Percentiles rank a stretch among this genome's conserved stretches.
Evolutionary conservation across 1,140 invertebrate species (phyloP).

Genomic region (Cotesia typhae): DNA sequence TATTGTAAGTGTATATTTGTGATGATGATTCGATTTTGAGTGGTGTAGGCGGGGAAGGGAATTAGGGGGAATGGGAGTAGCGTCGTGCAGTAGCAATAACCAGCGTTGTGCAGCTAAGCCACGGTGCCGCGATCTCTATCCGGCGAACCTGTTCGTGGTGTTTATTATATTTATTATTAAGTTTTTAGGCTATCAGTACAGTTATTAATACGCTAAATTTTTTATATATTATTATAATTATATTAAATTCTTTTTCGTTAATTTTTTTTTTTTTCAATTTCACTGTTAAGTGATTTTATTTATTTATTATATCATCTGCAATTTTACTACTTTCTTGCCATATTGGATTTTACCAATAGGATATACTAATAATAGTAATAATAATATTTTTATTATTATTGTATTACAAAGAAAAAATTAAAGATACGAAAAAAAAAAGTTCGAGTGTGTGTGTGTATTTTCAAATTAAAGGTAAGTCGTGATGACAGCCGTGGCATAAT

Average conservation of each 20-base stretch:
- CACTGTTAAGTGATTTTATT: slow-evolving; percentile 11
- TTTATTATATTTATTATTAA: slow-evolving; percentile 20
- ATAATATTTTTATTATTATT: no score
- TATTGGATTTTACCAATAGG: slow-evolving; percentile 13
- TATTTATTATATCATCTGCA: no score
- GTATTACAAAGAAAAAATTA: no score
- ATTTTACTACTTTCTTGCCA: background rate
- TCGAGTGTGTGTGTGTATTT: slow-evolving; percentile 14
- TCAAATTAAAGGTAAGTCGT: slow-evolving; percentile 31
- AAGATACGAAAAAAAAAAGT: background rate
- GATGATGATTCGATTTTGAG: background rate
- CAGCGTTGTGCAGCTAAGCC: slow-evolving; percentile 35
- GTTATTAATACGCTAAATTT: slow-evolving; percentile 41
- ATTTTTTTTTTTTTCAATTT: slow-evolving; percentile 16
- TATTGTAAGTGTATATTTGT: slow-evolving; percentile 30
- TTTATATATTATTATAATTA: slow-evolving; percentile 40
- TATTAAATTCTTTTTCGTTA: slow-evolving; percentile 27
- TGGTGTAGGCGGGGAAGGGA: slow-evolving; percentile 38
- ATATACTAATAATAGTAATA: background rate
- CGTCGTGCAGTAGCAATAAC: slow-evolving; percentile 31
- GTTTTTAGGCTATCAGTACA: slow-evolving; percentile 40
- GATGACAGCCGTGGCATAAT: background rate
- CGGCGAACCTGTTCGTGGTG: slow-evolving; percentile 41
- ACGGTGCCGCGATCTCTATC: slow-evolving; percentile 30
- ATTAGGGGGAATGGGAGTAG: slow-evolving; percentile 42